Evolutionary conservation across 2,113 vertebrate genomes (phyloP).

Genomic region (Pluvianellus socialis): DNA sequence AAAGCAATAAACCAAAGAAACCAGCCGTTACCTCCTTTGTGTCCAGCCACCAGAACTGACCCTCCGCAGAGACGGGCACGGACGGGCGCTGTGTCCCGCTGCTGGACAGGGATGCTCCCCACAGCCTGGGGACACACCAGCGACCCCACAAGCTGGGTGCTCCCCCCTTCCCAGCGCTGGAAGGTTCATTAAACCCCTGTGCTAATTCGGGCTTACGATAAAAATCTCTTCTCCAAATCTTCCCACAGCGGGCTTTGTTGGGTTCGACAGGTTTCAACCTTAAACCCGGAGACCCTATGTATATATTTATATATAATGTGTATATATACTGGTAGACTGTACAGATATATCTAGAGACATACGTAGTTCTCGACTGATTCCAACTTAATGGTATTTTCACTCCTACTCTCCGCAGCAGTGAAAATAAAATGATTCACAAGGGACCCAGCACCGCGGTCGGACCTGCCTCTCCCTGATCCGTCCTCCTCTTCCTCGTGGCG

Average conservation of each 20-base stretch:
- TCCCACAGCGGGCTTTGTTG: not conserved
- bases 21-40: not conserved
- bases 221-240: not conserved
- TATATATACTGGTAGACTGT: constrained; percentile 64
- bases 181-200: not conserved
- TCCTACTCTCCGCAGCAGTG: constrained; percentile 34
- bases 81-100: not conserved
- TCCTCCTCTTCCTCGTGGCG: not conserved
- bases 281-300: constrained; percentile 20
- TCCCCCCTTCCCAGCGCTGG: not conserved
- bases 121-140: not conserved
- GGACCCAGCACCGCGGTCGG: not conserved
- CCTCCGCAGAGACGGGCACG: rapidly evolving
- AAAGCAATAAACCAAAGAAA: not conserved
- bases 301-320: constrained; percentile 61
- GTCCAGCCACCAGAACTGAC: not conserved
- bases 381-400: constrained; percentile 27
- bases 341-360: constrained; percentile 43
- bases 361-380: not conserved
- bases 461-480: not conserved
- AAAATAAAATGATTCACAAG: constrained; percentile 63
- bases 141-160: not conserved
- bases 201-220: not conserved
- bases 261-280: constrained; percentile 8
- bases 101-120: not conserved